These are phyloP conservation scores for Sarcophaga caerulescens DNA, from an alignment of 2,888 invertebrate species.

Conservation along the genomic window DNA sequence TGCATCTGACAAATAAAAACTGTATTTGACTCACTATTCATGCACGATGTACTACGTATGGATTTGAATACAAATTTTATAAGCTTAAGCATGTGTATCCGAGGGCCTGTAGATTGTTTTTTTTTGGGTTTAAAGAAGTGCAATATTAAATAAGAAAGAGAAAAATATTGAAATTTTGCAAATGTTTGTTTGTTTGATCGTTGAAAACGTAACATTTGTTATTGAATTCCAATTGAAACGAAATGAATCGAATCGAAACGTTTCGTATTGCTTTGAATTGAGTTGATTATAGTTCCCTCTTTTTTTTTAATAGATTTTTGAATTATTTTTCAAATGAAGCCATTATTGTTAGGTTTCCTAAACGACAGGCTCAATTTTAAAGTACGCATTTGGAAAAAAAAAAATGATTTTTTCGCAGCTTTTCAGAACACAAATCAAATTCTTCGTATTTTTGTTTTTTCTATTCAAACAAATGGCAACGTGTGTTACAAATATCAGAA, in stretches of 20 bases:
- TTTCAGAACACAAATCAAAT: not conserved
- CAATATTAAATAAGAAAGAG: not conserved
- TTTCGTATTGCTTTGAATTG: not conserved
- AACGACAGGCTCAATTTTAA: slow-evolving; percentile 46
- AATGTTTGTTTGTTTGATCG: not conserved
- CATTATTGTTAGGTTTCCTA: slow-evolving; percentile 40
- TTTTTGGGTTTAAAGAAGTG: too few relatives aligned
- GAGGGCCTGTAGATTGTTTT: too few relatives aligned
- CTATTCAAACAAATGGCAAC: slow-evolving; percentile 29
- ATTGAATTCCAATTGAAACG: slow-evolving; percentile 63
- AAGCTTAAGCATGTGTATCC: too few relatives aligned
- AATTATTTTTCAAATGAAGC: not conserved
- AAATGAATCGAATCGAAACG: slow-evolving; percentile 8
- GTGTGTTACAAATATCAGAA: slow-evolving; percentile 39
- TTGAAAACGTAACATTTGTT: slow-evolving; percentile 63
- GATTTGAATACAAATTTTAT: too few relatives aligned
- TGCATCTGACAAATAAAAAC: too few relatives aligned
- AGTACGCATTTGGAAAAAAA: slow-evolving; percentile 37
- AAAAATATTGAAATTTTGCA: not conserved
- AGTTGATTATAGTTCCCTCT: slow-evolving; percentile 39
- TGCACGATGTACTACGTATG: too few relatives aligned
- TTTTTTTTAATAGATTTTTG: slow-evolving; percentile 2
- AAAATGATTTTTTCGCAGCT: not conserved
- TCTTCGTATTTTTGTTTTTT: not conserved
- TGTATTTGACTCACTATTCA: too few relatives aligned